A percentile compares a stretch with the other conserved stretches of the same genome.
phyloP scores from a whole-genome alignment of 2,797 vertebrate species.

The Microctenopoma lineatum region DNA sequence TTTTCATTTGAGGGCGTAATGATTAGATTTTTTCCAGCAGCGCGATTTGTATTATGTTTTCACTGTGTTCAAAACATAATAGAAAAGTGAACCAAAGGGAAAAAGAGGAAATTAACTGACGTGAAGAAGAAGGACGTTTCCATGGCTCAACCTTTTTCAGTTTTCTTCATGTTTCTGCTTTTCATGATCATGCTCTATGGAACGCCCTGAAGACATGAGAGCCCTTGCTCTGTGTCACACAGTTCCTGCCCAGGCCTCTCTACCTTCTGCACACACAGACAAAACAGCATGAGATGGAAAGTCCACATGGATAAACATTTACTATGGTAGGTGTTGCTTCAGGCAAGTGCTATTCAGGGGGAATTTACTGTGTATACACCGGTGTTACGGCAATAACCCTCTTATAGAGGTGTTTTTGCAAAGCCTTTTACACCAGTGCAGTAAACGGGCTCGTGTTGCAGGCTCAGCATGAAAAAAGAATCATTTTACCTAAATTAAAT shows the following conservation, averaged over 20 bases:
- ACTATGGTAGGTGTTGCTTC: constrained; percentile 78
- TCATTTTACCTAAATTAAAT: constrained; percentile 27
- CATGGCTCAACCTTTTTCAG: constrained; percentile 81
- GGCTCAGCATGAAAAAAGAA: constrained; percentile 28
- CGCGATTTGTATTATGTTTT: constrained; percentile 84
- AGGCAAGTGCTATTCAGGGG: constrained; percentile 77
- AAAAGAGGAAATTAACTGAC: constrained; percentile 79
- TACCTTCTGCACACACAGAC: constrained; percentile 77
- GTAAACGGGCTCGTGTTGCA: constrained; percentile 45
- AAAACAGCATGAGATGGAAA: constrained; percentile 84
- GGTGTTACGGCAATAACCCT: constrained; percentile 71
- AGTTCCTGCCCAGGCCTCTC: constrained; percentile 71
- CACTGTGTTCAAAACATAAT: constrained; percentile 81
- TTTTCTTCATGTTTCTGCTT: constrained; percentile 80
- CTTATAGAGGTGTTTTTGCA: constrained; percentile 60
- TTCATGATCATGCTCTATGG: constrained; percentile 79
- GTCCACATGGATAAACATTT: constrained; percentile 86
- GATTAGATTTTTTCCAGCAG: constrained; percentile 84
- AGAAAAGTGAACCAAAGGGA: constrained; percentile 80
- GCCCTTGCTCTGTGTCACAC: constrained; percentile 79
- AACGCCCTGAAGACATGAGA: constrained; percentile 84
- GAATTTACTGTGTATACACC: constrained; percentile 73
- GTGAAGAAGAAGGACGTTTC: constrained; percentile 78
- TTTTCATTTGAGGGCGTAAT: constrained; percentile 82
- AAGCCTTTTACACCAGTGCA: constrained; percentile 50